phyloP scores from a whole-genome alignment of 2,797 vertebrate species.

The Heterohyrax brucei region DNA sequence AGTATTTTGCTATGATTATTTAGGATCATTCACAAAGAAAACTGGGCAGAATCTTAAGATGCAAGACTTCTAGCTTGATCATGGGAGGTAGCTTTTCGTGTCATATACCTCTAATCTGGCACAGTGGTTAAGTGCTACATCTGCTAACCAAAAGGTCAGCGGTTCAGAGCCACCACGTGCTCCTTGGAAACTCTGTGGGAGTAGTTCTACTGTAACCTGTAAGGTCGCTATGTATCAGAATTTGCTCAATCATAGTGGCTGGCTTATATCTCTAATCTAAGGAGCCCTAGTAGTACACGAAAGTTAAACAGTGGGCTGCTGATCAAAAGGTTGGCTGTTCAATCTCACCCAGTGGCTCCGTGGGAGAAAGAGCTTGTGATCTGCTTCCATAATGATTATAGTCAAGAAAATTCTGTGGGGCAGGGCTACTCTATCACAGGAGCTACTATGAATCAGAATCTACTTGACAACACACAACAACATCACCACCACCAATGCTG shows the following conservation, averaged over 20 bases:
- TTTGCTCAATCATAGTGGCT: no score
- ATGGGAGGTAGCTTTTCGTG: not conserved
- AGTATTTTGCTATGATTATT: conserved; percentile 1
- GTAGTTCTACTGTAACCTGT: no score
- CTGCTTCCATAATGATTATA: not conserved
- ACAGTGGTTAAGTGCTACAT: no score
- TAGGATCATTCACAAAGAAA: conserved; percentile 29
- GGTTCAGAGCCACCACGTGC: no score
- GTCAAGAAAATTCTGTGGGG: no score
- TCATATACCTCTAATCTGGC: not conserved
- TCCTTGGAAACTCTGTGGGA: no score
- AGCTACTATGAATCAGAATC: not conserved
- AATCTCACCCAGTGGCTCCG: not conserved
- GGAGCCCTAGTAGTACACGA: not conserved
- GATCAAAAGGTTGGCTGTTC: not conserved
- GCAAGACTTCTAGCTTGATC: not conserved
- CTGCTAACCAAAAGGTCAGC: no score
- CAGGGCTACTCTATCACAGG: no score
- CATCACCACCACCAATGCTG: not conserved
- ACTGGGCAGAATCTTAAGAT: not conserved
- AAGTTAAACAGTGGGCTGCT: not conserved
- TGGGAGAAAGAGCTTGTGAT: not conserved
- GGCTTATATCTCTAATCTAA: not conserved
- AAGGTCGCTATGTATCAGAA: no score
- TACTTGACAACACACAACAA: not conserved